Evolutionary conservation across 2,797 vertebrate genomes (phyloP).

Genomic region (Mormyrops attenuatus): DNA sequence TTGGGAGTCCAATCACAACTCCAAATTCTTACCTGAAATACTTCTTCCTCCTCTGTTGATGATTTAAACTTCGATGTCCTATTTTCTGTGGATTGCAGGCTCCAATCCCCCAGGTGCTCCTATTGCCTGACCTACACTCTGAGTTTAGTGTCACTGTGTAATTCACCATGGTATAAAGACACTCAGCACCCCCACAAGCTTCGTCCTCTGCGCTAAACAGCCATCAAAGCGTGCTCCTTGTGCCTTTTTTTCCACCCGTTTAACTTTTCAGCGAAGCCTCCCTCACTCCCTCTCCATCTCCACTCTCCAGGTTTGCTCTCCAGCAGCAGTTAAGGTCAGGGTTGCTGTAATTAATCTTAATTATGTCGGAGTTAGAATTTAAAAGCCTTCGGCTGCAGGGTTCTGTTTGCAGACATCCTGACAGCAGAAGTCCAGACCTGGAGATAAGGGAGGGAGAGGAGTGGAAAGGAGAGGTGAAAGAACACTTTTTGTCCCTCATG

Average conservation of each 20-base stretch:
- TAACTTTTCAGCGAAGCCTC: neutral
- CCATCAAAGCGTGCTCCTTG: neutral
- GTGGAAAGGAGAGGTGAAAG: neutral
- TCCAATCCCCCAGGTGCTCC: neutral
- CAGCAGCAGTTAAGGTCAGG: constrained; percentile 1
- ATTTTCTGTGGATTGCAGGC: neutral
- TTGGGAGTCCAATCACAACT: neutral
- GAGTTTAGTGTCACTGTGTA: neutral
- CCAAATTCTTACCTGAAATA: neutral
- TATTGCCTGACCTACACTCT: neutral
- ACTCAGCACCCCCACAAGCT: neutral
- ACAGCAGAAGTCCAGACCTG: neutral
- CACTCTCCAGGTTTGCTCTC: neutral
- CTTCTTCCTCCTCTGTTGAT: neutral
- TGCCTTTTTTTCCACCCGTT: neutral
- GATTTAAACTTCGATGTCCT: neutral
- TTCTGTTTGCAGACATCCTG: neutral
- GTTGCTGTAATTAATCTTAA: constrained; percentile 13
- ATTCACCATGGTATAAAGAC: neutral
- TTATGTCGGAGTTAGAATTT: neutral
- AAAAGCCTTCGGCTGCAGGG: neutral
- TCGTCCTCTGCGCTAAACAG: neutral
- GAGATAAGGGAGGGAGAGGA: neutral
- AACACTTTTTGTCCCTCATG: neutral
- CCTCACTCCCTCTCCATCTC: neutral